Evolutionary conservation across 2,888 invertebrate species (phyloP).

Genomic region (Litoditis marina): DNA sequence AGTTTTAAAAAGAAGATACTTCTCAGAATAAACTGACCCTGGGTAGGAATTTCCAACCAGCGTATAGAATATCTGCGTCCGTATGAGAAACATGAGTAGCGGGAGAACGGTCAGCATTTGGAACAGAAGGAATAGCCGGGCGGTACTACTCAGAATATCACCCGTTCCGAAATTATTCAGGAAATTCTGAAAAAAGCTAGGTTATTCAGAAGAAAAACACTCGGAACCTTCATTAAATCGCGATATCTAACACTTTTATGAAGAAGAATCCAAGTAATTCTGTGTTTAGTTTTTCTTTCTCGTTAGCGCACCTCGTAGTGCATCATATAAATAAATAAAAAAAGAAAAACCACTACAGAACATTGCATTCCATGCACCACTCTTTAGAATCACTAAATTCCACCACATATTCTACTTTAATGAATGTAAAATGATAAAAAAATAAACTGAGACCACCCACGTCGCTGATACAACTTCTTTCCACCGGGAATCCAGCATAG

Average conservation of each 20-base stretch:
- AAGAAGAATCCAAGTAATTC: background rate
- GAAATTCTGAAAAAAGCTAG: constrained; percentile 76
- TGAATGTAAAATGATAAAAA: too few relatives aligned
- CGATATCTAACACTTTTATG: too few relatives aligned
- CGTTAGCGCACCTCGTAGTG: too few relatives aligned
- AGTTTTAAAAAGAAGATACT: too few relatives aligned
- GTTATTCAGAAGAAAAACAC: background rate
- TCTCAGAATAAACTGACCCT: constrained; percentile 60
- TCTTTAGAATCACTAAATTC: too few relatives aligned
- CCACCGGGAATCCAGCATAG: constrained; percentile 79
- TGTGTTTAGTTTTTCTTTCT: too few relatives aligned
- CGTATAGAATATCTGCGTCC: constrained; percentile 70
- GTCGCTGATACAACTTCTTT: constrained; percentile 84
- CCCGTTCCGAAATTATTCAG: constrained; percentile 81
- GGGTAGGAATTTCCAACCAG: constrained; percentile 65
- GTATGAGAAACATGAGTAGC: constrained; percentile 78
- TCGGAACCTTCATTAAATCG: background rate
- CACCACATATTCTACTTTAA: too few relatives aligned
- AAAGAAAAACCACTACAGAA: too few relatives aligned
- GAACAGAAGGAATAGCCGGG: constrained; percentile 78
- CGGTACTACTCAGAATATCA: constrained; percentile 78
- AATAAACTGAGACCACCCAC: constrained; percentile 69
- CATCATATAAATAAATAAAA: background rate
- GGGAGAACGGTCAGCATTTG: constrained; percentile 81
- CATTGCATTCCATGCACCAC: too few relatives aligned